Conservation (phyloP, 2,888 invertebrate species). For the Drosophila leonis region DNA sequence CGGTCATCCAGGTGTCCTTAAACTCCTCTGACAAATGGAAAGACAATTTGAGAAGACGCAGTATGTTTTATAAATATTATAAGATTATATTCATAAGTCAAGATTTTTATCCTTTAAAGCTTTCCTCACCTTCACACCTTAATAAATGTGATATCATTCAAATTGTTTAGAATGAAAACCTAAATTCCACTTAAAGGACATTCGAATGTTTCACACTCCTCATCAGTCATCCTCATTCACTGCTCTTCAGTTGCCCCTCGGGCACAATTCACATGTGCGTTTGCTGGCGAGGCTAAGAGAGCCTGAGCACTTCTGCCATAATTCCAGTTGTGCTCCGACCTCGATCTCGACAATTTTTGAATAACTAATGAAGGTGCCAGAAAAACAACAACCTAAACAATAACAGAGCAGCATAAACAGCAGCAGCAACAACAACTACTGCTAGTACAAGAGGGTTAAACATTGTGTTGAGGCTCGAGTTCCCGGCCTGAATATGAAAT, state of each 20-base stretch:
- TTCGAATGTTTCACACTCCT: constrained; percentile 12
- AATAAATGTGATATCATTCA: neutral
- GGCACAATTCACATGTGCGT: constrained; percentile 60
- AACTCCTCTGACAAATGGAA: no score
- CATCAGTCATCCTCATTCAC: constrained; percentile 38
- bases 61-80: neutral
- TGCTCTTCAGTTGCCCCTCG: neutral
- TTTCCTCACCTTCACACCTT: constrained; percentile 2
- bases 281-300: constrained; percentile 40
- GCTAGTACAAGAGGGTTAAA: constrained; percentile 39
- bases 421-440: constrained; percentile 11
- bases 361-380: constrained; percentile 81
- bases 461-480: constrained; percentile 53
- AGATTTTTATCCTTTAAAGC: constrained; percentile 2
- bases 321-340: constrained; percentile 70
- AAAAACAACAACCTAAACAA: constrained; percentile 70
- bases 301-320: constrained; percentile 63
- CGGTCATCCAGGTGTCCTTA: neutral
- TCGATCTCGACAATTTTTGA: constrained; percentile 73
- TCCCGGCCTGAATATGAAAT: constrained; percentile 78
- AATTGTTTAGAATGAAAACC: constrained; percentile 9
- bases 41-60: neutral
- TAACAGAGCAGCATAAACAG: constrained; percentile 38
- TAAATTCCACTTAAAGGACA: constrained; percentile 24
- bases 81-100: neutral